Evolutionary conservation across 2,113 vertebrate genomes (phyloP).

Genomic region (Microcebus lehilahytsara): DNA sequence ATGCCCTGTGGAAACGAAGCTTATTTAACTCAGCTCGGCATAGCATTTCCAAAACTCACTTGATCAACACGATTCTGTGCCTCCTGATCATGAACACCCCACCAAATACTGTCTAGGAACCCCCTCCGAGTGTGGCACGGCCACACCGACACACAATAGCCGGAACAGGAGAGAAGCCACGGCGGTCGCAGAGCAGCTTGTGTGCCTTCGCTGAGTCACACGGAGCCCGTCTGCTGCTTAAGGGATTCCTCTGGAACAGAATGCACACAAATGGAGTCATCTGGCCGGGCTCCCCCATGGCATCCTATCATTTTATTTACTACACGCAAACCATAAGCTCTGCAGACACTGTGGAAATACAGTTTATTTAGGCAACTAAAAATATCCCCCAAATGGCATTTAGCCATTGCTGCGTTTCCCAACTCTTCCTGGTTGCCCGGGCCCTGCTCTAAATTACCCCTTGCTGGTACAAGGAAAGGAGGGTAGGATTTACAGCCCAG

Average conservation of each 20-base stretch:
- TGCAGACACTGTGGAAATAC: slow-evolving; percentile 53
- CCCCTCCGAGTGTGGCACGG: not conserved
- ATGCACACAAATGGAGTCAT: slow-evolving; percentile 53
- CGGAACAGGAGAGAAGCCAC: not conserved
- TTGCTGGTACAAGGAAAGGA: not conserved
- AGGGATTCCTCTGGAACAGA: slow-evolving; percentile 34
- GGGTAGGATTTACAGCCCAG: not conserved
- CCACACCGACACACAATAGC: not conserved
- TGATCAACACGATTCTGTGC: not conserved
- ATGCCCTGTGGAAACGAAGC: not conserved
- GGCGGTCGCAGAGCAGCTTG: not conserved
- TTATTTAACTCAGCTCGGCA: not conserved
- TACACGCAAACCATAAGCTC: slow-evolving; percentile 66
- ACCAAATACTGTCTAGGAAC: not conserved
- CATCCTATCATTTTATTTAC: slow-evolving; percentile 66
- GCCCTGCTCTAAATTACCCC: not conserved
- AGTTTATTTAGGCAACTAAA: slow-evolving; percentile 75
- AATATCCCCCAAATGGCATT: slow-evolving; percentile 60
- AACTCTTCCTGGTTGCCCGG: not conserved
- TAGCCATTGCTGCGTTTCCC: slow-evolving; percentile 58
- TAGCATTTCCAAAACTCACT: not conserved
- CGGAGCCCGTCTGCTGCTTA: not conserved
- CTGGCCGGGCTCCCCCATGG: slow-evolving; percentile 47
- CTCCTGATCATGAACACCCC: not conserved
- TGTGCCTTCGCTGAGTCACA: not conserved